Evolutionary conservation across 2,888 invertebrate species (phyloP).

Genomic region (Plusia festucae): DNA sequence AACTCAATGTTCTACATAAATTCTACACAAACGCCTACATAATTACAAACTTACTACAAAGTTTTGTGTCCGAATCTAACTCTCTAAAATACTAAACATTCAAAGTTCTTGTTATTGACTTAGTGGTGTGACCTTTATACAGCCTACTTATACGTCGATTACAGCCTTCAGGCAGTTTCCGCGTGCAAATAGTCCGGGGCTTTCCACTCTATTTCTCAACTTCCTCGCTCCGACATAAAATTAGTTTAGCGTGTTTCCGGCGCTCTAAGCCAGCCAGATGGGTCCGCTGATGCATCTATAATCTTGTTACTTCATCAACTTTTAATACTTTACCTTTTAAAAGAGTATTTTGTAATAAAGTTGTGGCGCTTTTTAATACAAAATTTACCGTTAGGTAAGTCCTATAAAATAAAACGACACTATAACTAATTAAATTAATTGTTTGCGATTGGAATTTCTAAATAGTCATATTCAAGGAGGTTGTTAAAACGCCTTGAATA

Average conservation of each 20-base stretch:
- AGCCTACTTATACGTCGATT: neutral
- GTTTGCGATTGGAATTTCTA: neutral
- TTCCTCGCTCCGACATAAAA: slow-evolving; percentile 35
- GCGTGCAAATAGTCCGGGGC: slow-evolving; percentile 12
- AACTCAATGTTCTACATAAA: neutral
- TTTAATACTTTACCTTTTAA: slow-evolving; percentile 21
- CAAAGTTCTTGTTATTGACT: neutral
- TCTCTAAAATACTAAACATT: neutral
- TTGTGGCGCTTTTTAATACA: neutral
- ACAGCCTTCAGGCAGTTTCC: slow-evolving; percentile 23
- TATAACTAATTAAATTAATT: neutral
- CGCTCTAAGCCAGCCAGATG: slow-evolving; percentile 17
- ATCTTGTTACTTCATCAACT: slow-evolving; percentile 39
- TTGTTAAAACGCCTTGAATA: slow-evolving; percentile 1
- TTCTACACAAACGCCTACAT: neutral
- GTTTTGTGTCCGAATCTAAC: neutral
- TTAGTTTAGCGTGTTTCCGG: slow-evolving; percentile 35
- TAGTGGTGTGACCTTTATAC: slow-evolving; percentile 7
- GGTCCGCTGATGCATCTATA: slow-evolving; percentile 33
- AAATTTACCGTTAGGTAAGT: neutral
- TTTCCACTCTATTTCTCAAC: slow-evolving; percentile 38
- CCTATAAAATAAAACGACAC: neutral
- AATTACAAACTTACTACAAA: neutral
- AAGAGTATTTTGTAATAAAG: neutral
- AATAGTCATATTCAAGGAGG: neutral